These are phyloP conservation scores for Sericinus montela DNA, from an alignment of 2,888 invertebrate genomes.

Conservation along the genomic window DNA sequence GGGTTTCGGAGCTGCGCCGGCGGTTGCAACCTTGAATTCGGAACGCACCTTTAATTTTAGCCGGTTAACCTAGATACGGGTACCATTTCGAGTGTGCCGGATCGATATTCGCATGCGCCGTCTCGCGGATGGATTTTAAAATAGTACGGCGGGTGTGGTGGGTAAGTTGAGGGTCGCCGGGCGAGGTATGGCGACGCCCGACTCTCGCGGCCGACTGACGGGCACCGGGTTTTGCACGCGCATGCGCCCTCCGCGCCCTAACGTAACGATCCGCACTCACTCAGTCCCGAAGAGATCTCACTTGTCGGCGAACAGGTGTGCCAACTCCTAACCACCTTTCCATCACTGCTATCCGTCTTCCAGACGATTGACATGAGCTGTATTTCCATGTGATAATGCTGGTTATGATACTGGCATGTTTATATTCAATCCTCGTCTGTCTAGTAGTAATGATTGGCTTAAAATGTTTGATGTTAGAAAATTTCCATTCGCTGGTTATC, in stretches of 20 bases:
- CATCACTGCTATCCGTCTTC: slow-evolving; percentile 13
- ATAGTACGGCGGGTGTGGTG: slow-evolving; percentile 51
- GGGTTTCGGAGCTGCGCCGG: slow-evolving; percentile 72
- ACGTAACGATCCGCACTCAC: slow-evolving; percentile 30
- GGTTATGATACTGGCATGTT: too few relatives aligned
- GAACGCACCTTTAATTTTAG: slow-evolving; percentile 79
- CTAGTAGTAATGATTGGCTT: too few relatives aligned
- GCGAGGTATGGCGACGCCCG: slow-evolving; percentile 39
- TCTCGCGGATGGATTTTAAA: slow-evolving; percentile 47
- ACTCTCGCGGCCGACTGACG: slow-evolving; percentile 49
- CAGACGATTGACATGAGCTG: not conserved
- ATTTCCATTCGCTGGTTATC: not conserved
- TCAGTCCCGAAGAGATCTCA: slow-evolving; percentile 11
- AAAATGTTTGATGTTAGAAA: too few relatives aligned
- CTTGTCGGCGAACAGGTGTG: slow-evolving; percentile 27
- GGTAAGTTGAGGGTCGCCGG: slow-evolving; percentile 37
- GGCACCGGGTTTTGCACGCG: slow-evolving; percentile 32
- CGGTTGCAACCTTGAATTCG: slow-evolving; percentile 72
- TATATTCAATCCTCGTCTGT: too few relatives aligned
- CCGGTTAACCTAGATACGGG: slow-evolving; percentile 77
- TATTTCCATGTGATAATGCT: not conserved
- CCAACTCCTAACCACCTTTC: slow-evolving; percentile 27
- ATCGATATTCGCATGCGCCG: slow-evolving; percentile 72
- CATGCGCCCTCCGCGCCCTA: slow-evolving; percentile 29
- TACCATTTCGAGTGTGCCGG: slow-evolving; percentile 60